Conservation (phyloP, 2,797 vertebrate species). For the Myotis vivesi region DNA sequence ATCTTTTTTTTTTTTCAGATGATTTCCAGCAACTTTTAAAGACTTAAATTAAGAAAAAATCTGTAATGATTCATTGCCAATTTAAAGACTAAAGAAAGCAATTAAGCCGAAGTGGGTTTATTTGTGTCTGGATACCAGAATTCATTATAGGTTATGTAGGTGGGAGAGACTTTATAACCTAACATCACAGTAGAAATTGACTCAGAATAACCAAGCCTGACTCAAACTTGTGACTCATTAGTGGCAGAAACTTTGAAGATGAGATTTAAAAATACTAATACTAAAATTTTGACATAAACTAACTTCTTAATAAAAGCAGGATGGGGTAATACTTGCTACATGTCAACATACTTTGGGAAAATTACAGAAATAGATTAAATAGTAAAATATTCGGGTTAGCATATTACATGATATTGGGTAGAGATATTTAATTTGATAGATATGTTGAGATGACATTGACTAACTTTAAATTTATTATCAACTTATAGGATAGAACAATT, state of each 20-base stretch:
- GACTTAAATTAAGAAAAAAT: not conserved
- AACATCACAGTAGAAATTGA: conserved; percentile 46
- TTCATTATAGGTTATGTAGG: conserved; percentile 54
- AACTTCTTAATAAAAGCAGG: conserved; percentile 61
- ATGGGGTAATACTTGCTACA: not conserved
- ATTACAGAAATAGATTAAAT: not conserved
- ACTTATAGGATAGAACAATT: not conserved
- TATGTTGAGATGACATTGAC: not conserved
- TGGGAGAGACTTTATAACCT: conserved; percentile 51
- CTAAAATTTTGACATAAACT: conserved; percentile 44
- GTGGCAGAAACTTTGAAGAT: conserved; percentile 44
- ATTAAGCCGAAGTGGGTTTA: conserved; percentile 59
- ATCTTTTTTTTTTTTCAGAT: not conserved
- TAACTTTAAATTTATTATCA: not conserved
- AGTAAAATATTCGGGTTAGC: not conserved
- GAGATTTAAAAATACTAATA: conserved; percentile 20
- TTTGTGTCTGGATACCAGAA: conserved; percentile 63
- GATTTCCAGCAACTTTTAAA: conserved; percentile 26
- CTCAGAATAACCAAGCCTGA: conserved; percentile 43
- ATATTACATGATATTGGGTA: not conserved
- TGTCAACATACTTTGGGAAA: conserved; percentile 37
- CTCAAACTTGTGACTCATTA: conserved; percentile 46
- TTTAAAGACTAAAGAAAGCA: conserved; percentile 55
- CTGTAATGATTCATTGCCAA: conserved; percentile 31
- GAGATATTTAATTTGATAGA: not conserved